Evolutionary conservation across 2,797 vertebrate genomes (phyloP).

Genomic region (Gadopsis marmoratus): DNA sequence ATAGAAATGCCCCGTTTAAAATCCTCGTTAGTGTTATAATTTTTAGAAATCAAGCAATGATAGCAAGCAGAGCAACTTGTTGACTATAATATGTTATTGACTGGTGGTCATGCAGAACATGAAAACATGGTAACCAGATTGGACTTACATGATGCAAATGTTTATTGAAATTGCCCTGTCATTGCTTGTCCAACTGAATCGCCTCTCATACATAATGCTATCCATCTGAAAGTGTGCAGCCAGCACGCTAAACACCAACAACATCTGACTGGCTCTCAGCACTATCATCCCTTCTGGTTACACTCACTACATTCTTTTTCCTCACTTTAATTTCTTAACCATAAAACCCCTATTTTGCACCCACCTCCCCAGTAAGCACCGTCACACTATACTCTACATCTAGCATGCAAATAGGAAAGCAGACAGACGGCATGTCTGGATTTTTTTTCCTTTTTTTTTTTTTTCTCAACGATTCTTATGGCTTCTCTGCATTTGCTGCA

Average conservation of each 20-base stretch:
- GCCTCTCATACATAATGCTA: constrained; percentile 10
- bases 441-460: constrained; percentile 34
- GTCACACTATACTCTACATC: constrained; percentile 65
- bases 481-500: constrained; percentile 63
- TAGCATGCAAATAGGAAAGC: constrained; percentile 73
- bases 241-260: constrained; percentile 13
- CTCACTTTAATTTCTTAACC: constrained; percentile 53
- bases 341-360: constrained; percentile 59
- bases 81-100: not conserved
- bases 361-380: constrained; percentile 45
- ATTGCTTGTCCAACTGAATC: constrained; percentile 12
- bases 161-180: constrained; percentile 13
- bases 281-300: constrained; percentile 35
- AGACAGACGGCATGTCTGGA: constrained; percentile 75
- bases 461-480: constrained; percentile 62
- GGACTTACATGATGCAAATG: not conserved
- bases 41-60: not conserved
- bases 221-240: constrained; percentile 7
- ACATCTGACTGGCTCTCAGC: constrained; percentile 22
- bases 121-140: not conserved
- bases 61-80: not conserved
- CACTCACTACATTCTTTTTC: constrained; percentile 45
- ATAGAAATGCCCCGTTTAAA: not conserved
- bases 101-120: not conserved
- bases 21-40: not conserved